A percentile compares a stretch with the other conserved stretches of the same genome.
phyloP scores from a whole-genome alignment of 2,113 vertebrate species.

The Pyxicephalus adspersus region DNA sequence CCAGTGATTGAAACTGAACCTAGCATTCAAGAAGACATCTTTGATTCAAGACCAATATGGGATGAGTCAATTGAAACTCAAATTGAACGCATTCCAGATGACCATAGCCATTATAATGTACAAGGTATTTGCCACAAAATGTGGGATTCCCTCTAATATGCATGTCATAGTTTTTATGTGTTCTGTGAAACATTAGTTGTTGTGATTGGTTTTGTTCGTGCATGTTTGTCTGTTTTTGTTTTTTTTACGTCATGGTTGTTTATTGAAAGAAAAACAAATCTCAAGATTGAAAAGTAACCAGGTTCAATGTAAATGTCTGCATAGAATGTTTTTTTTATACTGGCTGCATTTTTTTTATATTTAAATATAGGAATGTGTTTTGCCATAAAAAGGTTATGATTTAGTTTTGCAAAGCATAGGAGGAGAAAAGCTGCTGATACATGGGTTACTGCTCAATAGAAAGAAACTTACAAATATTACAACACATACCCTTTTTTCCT shows the following conservation, averaged over 20 bases:
- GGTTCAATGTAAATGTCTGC: slow-evolving; percentile 4
- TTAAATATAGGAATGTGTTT: too few species aligned
- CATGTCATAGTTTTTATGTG: slow-evolving; percentile 76
- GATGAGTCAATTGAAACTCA: slow-evolving; percentile 98
- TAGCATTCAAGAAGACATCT: slow-evolving; percentile 89
- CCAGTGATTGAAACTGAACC: slow-evolving; percentile 85
- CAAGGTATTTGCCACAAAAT: slow-evolving; percentile 94
- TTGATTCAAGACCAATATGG: slow-evolving; percentile 96
- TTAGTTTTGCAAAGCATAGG: too few species aligned
- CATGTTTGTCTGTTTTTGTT: slow-evolving; percentile 77
- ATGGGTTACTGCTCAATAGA: too few species aligned
- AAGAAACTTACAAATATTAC: too few species aligned
- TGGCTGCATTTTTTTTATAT: too few species aligned
- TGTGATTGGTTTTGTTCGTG: slow-evolving; percentile 76
- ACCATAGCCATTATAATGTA: slow-evolving; percentile 89
- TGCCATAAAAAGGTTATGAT: too few species aligned
- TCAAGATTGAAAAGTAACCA: slow-evolving; percentile 82
- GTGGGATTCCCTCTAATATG: slow-evolving; percentile 85
- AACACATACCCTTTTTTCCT: too few species aligned
- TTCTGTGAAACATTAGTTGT: slow-evolving; percentile 75
- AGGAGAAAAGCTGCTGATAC: too few species aligned
- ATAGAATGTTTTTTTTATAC: neutral
- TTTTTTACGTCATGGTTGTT: slow-evolving; percentile 72
- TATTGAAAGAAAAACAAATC: slow-evolving; percentile 75
- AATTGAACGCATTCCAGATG: slow-evolving; percentile 96